phyloP scores from a whole-genome alignment of 2,888 invertebrate species.

The Oasisia sp. region DNA sequence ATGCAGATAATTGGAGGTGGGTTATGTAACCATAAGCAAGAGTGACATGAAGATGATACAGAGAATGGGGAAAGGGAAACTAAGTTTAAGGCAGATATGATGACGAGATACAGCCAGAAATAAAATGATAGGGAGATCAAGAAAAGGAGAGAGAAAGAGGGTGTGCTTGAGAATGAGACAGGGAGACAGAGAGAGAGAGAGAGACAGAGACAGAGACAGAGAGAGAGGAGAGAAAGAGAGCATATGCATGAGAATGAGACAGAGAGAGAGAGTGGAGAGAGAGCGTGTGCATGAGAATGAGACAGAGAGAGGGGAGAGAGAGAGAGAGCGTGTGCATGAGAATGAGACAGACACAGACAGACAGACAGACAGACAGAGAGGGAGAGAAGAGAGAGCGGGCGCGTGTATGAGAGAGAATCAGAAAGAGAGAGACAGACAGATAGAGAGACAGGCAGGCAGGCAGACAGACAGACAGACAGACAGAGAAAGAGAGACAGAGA shows the following conservation, averaged over 20 bases:
- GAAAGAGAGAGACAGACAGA: neutral
- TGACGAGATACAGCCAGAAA: neutral
- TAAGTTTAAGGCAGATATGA: neutral
- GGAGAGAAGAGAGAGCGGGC: conserved; percentile 23
- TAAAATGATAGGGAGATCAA: neutral
- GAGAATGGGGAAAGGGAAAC: neutral
- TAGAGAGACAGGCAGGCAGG: too few species aligned
- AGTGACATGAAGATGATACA: neutral
- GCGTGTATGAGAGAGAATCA: conserved; percentile 1
- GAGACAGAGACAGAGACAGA: conserved; percentile 12
- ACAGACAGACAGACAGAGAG: conserved; percentile 21
- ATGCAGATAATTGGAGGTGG: neutral
- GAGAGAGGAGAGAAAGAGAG: neutral
- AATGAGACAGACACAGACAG: neutral
- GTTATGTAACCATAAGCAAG: neutral
- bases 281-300: neutral
- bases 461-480: neutral
- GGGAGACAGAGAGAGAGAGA: conserved; percentile 25
- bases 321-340: neutral
- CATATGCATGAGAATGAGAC: too few species aligned
- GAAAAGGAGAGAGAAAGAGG: neutral
- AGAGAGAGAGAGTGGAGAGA: too few species aligned
- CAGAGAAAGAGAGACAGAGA: conserved; percentile 25
- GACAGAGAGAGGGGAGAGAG: neutral
- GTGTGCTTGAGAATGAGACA: neutral